Percentiles rank a stretch among this genome's conserved stretches.
phyloP scores from a whole-genome alignment of 2,888 invertebrate species.

The Asteroscopus sphinx region DNA sequence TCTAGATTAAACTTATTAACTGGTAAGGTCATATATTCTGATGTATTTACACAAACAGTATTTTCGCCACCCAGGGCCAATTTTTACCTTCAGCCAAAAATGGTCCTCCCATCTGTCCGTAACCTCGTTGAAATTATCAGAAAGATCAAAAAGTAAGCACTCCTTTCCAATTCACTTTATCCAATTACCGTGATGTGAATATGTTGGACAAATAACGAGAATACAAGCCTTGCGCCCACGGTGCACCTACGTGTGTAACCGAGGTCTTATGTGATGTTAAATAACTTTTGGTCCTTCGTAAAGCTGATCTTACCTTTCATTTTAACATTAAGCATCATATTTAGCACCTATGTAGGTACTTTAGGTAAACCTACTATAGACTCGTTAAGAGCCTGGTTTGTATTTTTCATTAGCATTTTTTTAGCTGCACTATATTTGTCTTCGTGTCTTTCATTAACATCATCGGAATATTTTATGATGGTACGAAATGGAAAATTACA shows the following conservation, averaged over 20 bases:
- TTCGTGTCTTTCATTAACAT: too few species aligned
- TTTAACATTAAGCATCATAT: slow-evolving; percentile 1
- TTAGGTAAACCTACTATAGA: too few species aligned
- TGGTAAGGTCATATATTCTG: background rate
- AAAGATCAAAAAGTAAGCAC: slow-evolving; percentile 35
- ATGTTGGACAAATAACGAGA: slow-evolving; percentile 42
- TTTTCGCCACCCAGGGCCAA: background rate
- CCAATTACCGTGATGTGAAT: slow-evolving; percentile 53
- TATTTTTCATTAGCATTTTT: too few species aligned
- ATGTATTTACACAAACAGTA: too few species aligned
- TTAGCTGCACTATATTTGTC: too few species aligned
- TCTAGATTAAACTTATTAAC: background rate
- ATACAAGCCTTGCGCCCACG: slow-evolving; percentile 60
- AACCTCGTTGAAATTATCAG: slow-evolving; percentile 32
- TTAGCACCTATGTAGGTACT: too few species aligned
- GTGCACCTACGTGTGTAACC: slow-evolving; percentile 50
- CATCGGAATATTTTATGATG: too few species aligned
- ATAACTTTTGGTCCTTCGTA: slow-evolving; percentile 31
- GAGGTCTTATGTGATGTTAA: slow-evolving; percentile 46
- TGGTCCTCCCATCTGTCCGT: slow-evolving; percentile 9
- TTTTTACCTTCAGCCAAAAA: slow-evolving; percentile 1
- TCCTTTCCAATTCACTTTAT: slow-evolving; percentile 55
- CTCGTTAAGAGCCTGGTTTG: too few species aligned
- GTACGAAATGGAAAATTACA: too few species aligned
- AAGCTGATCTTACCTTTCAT: slow-evolving; percentile 18